phyloP scores from a whole-genome alignment of 2,113 vertebrate genomes.

The Tringa solitaria region DNA sequence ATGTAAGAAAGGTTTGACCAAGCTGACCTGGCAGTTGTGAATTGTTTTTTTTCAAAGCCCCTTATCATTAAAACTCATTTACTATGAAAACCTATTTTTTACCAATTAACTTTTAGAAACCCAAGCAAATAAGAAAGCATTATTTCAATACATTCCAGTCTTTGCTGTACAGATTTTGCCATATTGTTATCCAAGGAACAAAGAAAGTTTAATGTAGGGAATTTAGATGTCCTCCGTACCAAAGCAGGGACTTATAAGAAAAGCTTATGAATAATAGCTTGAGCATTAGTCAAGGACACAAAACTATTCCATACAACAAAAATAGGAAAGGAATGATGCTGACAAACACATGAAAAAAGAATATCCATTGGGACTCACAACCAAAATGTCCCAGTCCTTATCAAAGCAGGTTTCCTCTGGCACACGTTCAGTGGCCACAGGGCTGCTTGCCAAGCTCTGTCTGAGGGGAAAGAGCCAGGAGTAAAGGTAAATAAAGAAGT shows the following conservation, averaged over 20 bases:
- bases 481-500: conserved; percentile 4
- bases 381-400: background rate
- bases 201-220: background rate
- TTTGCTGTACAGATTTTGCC: background rate
- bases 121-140: background rate
- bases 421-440: background rate
- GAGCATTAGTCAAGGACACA: background rate
- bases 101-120: background rate
- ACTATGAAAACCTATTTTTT: background rate
- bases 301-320: background rate
- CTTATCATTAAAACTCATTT: background rate
- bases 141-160: background rate
- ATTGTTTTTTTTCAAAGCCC: background rate
- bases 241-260: background rate
- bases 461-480: background rate
- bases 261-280: background rate
- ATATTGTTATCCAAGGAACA: background rate
- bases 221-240: background rate
- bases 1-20: background rate
- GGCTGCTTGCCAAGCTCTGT: conserved; percentile 23
- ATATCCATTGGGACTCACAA: background rate
- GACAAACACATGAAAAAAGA: background rate
- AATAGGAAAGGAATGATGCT: background rate
- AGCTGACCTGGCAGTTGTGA: background rate
- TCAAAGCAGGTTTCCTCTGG: background rate